Percentiles rank a stretch among this genome's conserved stretches.
These are phyloP conservation scores for Saccopteryx leptura DNA, from an alignment of 2,113 vertebrate genomes.

Conservation along the genomic window DNA sequence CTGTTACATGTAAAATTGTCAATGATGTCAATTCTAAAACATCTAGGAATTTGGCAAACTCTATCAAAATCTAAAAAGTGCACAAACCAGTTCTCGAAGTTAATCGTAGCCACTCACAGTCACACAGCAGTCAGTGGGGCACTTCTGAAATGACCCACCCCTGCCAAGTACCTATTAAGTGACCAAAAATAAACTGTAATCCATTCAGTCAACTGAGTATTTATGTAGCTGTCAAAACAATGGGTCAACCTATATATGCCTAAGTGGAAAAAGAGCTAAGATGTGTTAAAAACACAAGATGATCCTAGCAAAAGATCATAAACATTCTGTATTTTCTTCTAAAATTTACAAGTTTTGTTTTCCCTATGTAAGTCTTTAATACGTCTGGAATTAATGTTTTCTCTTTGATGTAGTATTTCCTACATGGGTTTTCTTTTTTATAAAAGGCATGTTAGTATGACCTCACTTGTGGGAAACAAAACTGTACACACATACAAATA, in stretches of 20 bases:
- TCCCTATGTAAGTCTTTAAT: neutral
- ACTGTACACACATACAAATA: neutral
- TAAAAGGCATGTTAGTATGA: neutral
- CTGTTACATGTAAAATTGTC: neutral
- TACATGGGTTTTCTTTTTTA: neutral
- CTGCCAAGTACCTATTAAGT: fast-evolving
- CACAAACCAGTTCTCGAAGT: neutral
- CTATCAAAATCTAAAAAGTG: neutral
- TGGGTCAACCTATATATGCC: neutral
- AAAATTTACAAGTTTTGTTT: neutral
- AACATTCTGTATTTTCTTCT: neutral
- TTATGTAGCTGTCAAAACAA: neutral
- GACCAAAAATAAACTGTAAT: too few species aligned
- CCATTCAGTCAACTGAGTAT: fast-evolving
- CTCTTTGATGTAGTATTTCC: neutral
- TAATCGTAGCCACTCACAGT: too few species aligned
- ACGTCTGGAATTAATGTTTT: neutral
- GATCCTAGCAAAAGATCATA: neutral
- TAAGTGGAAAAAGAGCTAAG: neutral
- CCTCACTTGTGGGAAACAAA: neutral
- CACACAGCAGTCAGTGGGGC: neutral
- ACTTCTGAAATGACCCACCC: neutral
- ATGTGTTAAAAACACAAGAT: neutral
- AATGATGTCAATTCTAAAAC: neutral
- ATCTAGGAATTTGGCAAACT: neutral